Evolutionary conservation across 2,888 invertebrate genomes (phyloP).

Genomic region (Drosophila mercatorum): DNA sequence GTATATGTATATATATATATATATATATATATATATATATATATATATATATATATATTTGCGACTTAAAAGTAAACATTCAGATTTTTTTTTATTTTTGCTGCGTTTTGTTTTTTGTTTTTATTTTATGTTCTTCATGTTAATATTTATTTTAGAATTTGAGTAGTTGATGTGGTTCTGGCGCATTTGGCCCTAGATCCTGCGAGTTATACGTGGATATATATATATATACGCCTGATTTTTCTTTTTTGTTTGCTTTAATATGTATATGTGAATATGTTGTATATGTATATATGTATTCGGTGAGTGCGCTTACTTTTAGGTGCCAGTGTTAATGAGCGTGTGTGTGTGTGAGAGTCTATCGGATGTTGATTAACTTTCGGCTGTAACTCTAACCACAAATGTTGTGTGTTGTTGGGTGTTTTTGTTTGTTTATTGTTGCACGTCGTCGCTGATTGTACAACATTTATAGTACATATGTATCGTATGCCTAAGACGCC

Average conservation of each 20-base stretch:
- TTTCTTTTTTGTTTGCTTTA: not conserved
- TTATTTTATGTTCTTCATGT: constrained; percentile 44
- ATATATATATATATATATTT: constrained; percentile 28
- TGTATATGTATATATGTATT: constrained; percentile 27
- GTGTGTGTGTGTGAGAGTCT: constrained; percentile 17
- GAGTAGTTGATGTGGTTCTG: constrained; percentile 70
- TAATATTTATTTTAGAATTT: constrained; percentile 67
- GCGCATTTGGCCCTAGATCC: constrained; percentile 55
- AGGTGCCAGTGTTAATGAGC: constrained; percentile 65
- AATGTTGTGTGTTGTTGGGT: constrained; percentile 7
- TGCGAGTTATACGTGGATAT: constrained; percentile 39
- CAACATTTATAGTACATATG: constrained; percentile 70
- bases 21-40: constrained; percentile 21
- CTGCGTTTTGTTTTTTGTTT: constrained; percentile 19
- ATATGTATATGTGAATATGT: constrained; percentile 33
- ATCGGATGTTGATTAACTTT: constrained; percentile 46
- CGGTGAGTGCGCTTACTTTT: constrained; percentile 71
- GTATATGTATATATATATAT: constrained; percentile 14
- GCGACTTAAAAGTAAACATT: constrained; percentile 75
- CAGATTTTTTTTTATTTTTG: constrained; percentile 61
- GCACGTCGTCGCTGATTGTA: constrained; percentile 81
- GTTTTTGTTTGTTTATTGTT: constrained; percentile 61
- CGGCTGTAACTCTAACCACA: constrained; percentile 19
- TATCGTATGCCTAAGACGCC: constrained; percentile 72
- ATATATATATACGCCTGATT: constrained; percentile 38